Evolutionary conservation across 2,888 invertebrate species (phyloP), one percentile per base, ranked within the genome.

Genomic region (Scaptomyza parva): DNA sequence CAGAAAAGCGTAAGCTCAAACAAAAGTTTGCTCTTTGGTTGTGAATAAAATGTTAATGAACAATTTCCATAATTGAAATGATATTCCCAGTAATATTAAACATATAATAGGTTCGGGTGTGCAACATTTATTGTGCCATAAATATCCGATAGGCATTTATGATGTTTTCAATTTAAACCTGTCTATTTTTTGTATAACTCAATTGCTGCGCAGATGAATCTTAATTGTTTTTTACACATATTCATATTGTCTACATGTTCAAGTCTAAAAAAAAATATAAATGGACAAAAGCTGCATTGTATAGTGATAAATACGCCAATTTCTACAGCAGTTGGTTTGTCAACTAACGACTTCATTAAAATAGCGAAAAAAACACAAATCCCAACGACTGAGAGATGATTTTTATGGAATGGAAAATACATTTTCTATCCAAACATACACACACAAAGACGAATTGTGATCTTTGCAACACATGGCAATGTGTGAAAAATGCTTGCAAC

Each of bases 401-500:
- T 39, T 39, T 61, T 52, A 54, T 67, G 37, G 61, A 52, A 48
- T 47, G 55, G 47, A 43, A 59, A 70, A 66, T 57, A 44, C 33
- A 63, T 53, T 50, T 64, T 43, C 35, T 18, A 44, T 66, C 63
- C 45, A 30, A 18, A 44, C 14, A 45, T 43, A 58, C 28, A 18
- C 55, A 24, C 17, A 37, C 0, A 37, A 1, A 37, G 17, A 37
- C 11, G 33, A 35, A 35, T 37, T 30, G 50, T 43, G 50, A 18
- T 30, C 28, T 43, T 20, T 43, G 62, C 61, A 71, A 64, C 62
- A 69, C 51, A 59, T 75, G 78, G 69, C 78, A 78, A 86, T 78
- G 85, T 82, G 82, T 78, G 78, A 86, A 82, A 87, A 87, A 85
- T 76, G 65, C 58, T 24, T 44, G 52, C 68, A 72, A 69, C 72